Conservation (phyloP, 2,113 vertebrate genomes). For the Trochalopteron elliotii region DNA sequence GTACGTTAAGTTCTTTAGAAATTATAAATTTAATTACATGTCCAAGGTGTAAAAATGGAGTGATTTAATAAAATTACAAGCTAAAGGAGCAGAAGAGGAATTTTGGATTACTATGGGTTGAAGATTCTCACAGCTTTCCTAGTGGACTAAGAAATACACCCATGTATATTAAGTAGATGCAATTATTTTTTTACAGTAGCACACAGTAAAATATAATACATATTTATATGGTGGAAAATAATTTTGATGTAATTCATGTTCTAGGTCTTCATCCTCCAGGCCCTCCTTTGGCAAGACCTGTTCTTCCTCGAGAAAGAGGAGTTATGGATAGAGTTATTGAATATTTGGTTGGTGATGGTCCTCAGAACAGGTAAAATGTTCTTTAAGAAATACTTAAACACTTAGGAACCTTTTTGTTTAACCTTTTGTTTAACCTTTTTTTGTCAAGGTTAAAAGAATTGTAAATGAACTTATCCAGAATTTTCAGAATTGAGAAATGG, state of each 20-base stretch:
- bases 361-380: slow-evolving; percentile 90
- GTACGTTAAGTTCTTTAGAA: background rate
- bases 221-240: background rate
- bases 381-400: background rate
- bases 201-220: background rate
- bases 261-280: slow-evolving; percentile 95
- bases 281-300: slow-evolving; percentile 91
- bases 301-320: slow-evolving; percentile 91
- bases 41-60: background rate
- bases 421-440: background rate
- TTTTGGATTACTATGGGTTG: background rate
- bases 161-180: background rate
- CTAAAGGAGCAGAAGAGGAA: background rate
- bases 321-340: slow-evolving; percentile 93
- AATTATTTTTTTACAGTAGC: background rate
- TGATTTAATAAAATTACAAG: background rate
- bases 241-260: background rate
- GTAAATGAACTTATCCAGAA: background rate
- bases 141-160: background rate
- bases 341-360: slow-evolving; percentile 96
- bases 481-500: background rate
- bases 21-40: background rate
- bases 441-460: background rate
- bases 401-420: background rate
- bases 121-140: background rate